Evolutionary conservation across 1,140 invertebrate species (phyloP), one percentile per base, ranked within the genome.

Genomic region (Apis laboriosa): DNA sequence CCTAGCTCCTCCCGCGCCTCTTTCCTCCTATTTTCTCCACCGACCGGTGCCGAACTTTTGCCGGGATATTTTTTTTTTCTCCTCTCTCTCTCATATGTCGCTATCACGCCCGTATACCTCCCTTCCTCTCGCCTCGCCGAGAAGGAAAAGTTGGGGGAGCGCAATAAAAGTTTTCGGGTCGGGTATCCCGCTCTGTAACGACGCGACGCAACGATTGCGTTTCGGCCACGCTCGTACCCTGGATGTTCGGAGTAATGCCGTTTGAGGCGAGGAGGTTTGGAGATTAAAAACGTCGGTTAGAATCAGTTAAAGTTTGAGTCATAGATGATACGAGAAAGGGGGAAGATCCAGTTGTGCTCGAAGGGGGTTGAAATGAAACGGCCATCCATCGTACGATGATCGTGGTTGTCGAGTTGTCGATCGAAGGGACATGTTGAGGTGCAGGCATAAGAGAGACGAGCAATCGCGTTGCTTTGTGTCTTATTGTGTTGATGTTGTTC

Each of bases 401-500:
- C 1, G 43, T 19, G 13, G 2, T 8, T 13, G 12, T 5, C 5
- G 9, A 8, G 43, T 17, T 51, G 9, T 21, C 15, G 5, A 28
- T 12, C n/a, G 43, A 24, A 17, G 34, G n/a, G 21, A 49, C 34
- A 13, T 21, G 2, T 83, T 83, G 0, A 24, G 53, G 24, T 43
- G 53, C 55, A 75, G 70, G 82, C 77, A 70, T 80, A 74, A 24
- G 70, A 80, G 82, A 74, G 82, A 84, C 82, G 82, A 80, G 77
- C 63, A 80, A 84, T 84, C 77, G 70, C 77, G 82, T 74, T 68
- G 8, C 51, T 43, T 19, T 55, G 55, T 80, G 56, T 84, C 73
- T 84, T 21, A 92, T 86, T 87, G 84, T 84, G 77, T 89, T 90
- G 80, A 90, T 92, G 84, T 89, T 92, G 84, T 92, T 92, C 90